Conservation (phyloP, 2,113 vertebrate genomes). For the Ictalurus punctatus region DNA sequence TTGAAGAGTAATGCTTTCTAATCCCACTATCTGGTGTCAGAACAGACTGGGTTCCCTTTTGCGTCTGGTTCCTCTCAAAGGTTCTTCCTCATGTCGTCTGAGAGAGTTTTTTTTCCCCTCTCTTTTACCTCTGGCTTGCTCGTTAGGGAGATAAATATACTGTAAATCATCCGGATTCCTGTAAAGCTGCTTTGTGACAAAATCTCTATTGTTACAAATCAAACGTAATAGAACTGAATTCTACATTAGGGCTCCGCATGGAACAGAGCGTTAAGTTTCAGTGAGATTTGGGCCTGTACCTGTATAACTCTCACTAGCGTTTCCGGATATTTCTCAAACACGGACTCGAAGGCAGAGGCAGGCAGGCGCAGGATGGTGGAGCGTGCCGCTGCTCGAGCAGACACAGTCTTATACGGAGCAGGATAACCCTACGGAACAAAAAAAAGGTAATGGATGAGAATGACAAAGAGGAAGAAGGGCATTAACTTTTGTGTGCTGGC, state of each 20-base stretch:
- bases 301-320: constrained; percentile 93
- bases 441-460: background rate
- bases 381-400: constrained; percentile 77
- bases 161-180: background rate
- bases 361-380: constrained; percentile 88
- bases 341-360: constrained; percentile 85
- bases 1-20: background rate
- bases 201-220: background rate
- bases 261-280: background rate
- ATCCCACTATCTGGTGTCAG: background rate
- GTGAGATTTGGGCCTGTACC: constrained; percentile 68
- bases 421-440: constrained; percentile 79
- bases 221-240: background rate
- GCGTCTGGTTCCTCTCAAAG: background rate
- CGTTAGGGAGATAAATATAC: background rate
- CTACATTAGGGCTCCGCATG: background rate
- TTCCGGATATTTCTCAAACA: constrained; percentile 93
- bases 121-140: background rate
- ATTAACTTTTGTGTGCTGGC: background rate
- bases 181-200: background rate
- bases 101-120: background rate
- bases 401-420: constrained; percentile 90
- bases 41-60: background rate
- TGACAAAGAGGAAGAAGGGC: background rate
- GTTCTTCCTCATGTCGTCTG: background rate